Percentiles rank a stretch among this genome's conserved stretches.
These are phyloP conservation scores for Rotaria magnacalcarata DNA, from an alignment of 2,888 invertebrate genomes.

Conservation along the genomic window DNA sequence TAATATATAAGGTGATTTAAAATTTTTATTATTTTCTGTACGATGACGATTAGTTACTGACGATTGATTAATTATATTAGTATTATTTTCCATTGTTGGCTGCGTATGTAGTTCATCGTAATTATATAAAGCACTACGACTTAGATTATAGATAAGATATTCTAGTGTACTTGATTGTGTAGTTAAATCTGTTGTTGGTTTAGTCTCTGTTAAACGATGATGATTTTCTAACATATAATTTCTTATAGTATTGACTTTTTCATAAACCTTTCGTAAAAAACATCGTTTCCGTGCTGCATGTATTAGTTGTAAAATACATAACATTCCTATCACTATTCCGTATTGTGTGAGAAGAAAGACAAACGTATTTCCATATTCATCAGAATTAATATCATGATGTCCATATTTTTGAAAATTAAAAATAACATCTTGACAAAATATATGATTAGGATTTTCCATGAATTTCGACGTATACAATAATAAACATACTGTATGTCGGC, in stretches of 20 bases:
- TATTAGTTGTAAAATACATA: constrained; percentile 10
- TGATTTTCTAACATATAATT: not conserved
- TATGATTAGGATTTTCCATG: not conserved
- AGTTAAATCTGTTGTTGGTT: not conserved
- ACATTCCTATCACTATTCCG: not conserved
- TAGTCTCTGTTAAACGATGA: not conserved
- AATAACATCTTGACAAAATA: constrained; percentile 9
- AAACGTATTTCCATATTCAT: not conserved
- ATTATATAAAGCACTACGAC: not conserved
- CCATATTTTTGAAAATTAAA: constrained; percentile 32
- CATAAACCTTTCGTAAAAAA: not conserved
- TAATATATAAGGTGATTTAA: not conserved
- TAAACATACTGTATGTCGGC: constrained; percentile 1
- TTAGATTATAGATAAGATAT: not conserved
- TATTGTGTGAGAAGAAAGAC: not conserved
- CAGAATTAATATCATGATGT: not conserved
- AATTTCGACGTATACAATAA: not conserved
- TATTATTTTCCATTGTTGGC: not conserved
- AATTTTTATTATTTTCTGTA: not conserved
- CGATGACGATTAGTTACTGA: not conserved
- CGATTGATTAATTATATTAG: not conserved
- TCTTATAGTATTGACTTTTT: not conserved
- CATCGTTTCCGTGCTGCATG: not conserved
- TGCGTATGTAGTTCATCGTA: not conserved
- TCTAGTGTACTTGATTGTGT: not conserved